A percentile compares a stretch with the other conserved stretches of the same genome.
phyloP scores from a whole-genome alignment of 2,888 invertebrate genomes.

The Phyllotreta cruciferae region DNA sequence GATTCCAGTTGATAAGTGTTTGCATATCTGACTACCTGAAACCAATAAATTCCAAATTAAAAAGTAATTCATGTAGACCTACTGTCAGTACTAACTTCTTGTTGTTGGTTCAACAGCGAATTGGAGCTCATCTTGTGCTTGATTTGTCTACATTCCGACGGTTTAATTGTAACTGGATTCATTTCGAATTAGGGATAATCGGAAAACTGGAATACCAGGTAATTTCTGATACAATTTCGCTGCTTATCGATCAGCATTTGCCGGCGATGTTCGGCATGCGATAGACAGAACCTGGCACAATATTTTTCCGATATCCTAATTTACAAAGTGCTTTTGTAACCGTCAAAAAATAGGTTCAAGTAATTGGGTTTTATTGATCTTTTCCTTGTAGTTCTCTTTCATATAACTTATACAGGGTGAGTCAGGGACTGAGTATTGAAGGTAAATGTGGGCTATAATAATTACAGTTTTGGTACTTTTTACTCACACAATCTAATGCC shows the following conservation, averaged over 20 bases:
- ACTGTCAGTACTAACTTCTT: constrained; percentile 14
- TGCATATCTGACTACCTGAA: constrained; percentile 61
- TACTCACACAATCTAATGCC: too few species aligned
- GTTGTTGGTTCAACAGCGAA: constrained; percentile 6
- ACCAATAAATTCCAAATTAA: constrained; percentile 15
- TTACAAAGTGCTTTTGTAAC: constrained; percentile 4
- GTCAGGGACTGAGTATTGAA: too few species aligned
- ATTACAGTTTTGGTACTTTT: too few species aligned
- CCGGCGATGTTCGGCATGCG: constrained; percentile 14
- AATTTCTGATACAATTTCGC: constrained; percentile 16
- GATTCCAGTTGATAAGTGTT: constrained; percentile 73
- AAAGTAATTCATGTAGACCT: background rate
- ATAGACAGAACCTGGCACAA: constrained; percentile 30
- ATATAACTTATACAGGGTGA: too few species aligned
- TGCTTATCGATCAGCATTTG: constrained; percentile 21
- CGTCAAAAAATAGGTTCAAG: too few species aligned
- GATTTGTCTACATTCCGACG: background rate
- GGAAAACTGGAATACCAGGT: background rate
- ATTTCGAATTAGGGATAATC: constrained; percentile 11
- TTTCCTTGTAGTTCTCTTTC: too few species aligned
- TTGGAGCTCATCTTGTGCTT: constrained; percentile 12
- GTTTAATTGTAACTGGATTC: background rate
- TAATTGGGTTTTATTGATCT: too few species aligned
- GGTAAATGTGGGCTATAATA: too few species aligned
- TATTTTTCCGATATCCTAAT: constrained; percentile 10